Evolutionary conservation across 2,797 vertebrate species (phyloP), one percentile per base, ranked within the genome.

Genomic region (Schizopygopsis malacanthus): DNA sequence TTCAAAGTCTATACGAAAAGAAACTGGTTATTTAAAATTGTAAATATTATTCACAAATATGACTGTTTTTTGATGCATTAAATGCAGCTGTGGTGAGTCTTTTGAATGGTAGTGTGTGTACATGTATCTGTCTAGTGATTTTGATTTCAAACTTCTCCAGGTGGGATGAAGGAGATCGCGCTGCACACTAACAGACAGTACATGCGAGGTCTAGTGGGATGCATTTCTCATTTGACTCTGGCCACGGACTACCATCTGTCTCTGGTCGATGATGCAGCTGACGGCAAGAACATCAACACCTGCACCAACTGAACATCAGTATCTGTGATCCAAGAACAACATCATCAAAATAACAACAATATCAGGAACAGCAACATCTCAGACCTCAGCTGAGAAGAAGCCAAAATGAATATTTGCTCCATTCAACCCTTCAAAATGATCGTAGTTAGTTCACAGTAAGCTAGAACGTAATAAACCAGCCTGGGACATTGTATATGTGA

Each of bases 251-350:
- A 96, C 90, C 98, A 99, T 91, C 88, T 99, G 87, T 95, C 97
- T 0, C 95, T 99, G 82, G 98, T 99, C 90, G 98, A 97, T 91
- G 97, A 98, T 0, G 98, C 98, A 0, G 82, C 94, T 0, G 97
- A 97, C 0, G 98, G 98, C 87, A 99, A 99, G 93, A 99, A 99
- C 95, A 99, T 99, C 94, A 98, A 99, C 91, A 99, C 94, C 0
- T 99, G 98, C 89, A 96, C 97, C 91, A 96, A 96, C 90, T 98
- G 96, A 93, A n/a, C 41, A 12, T 61, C 16, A 73, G 61, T 28
- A 61, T 41, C 77, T 22, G 75, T 8, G 71, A 61, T n/a, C 52
- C 52, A 33, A 78, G 54, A 79, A 59, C 54, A 41, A n/a, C 37
- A 25, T 16, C 39, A 16, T 41, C 37, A 6, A 79, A 79, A 79